These are phyloP conservation scores for Chloroclystis v-ata DNA, from an alignment of 2,888 invertebrate genomes.

Conservation along the genomic window DNA sequence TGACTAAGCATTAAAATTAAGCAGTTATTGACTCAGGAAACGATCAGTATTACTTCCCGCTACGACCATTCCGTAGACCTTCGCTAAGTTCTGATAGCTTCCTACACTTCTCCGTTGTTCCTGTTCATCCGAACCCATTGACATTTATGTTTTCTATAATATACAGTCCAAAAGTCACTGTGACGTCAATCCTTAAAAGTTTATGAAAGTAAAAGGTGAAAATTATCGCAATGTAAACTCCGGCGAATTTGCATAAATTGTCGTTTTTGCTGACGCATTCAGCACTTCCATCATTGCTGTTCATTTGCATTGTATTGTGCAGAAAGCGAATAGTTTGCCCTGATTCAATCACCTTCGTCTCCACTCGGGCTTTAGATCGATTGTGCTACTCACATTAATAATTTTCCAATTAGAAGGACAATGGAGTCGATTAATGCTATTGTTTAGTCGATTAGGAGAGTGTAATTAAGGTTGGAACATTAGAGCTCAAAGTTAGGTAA, in stretches of 20 bases:
- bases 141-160: not conserved
- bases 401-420: constrained; percentile 3
- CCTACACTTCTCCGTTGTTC: constrained; percentile 19
- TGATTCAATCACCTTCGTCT: constrained; percentile 19
- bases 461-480: too few relatives aligned
- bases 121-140: constrained; percentile 2
- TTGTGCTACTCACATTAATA: not conserved
- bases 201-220: too few relatives aligned
- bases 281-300: constrained; percentile 18
- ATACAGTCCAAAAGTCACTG: not conserved
- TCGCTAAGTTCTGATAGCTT: constrained; percentile 28
- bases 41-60: constrained; percentile 47
- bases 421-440: constrained; percentile 3
- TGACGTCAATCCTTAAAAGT: too few relatives aligned
- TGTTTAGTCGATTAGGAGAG: not conserved
- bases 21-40: constrained; percentile 42
- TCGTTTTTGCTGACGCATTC: not conserved
- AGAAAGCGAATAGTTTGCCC: constrained; percentile 33
- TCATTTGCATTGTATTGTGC: constrained; percentile 34
- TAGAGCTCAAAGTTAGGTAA: not conserved
- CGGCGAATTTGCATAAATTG: not conserved
- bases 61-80: constrained; percentile 43
- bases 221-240: not conserved
- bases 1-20: constrained; percentile 31
- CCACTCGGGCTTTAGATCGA: not conserved